phyloP scores from a whole-genome alignment of 2,888 invertebrate genomes.

The Parasteatoda lunata region DNA sequence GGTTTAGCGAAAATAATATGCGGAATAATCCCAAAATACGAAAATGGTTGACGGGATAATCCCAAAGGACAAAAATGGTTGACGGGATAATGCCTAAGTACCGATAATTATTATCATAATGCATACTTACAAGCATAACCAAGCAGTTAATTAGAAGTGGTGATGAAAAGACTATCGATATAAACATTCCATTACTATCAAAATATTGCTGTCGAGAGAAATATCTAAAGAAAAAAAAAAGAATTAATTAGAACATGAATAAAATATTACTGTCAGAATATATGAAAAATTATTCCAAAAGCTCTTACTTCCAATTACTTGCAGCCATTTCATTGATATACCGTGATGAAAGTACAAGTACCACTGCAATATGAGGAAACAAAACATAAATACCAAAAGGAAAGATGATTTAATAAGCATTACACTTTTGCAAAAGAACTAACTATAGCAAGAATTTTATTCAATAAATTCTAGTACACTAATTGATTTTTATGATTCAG shows the following conservation, averaged over 20 bases:
- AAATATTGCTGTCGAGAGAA: slow-evolving; percentile 95
- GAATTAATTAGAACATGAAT: slow-evolving; percentile 7
- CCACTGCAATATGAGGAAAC: slow-evolving; percentile 79
- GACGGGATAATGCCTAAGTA: no score
- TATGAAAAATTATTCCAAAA: background rate
- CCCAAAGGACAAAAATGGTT: no score
- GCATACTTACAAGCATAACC: slow-evolving; percentile 89
- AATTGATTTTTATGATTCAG: no score
- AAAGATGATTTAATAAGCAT: no score
- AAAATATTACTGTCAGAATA: background rate
- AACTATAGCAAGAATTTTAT: no score
- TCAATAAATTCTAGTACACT: no score
- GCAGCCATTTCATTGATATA: slow-evolving; percentile 92
- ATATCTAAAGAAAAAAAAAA: slow-evolving; percentile 76
- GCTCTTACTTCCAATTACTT: slow-evolving; percentile 83
- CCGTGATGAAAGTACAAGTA: slow-evolving; percentile 91
- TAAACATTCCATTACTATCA: slow-evolving; percentile 93
- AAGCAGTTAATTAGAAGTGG: slow-evolving; percentile 93
- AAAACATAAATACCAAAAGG: no score
- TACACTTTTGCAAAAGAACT: no score
- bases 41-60: no score
- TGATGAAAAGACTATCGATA: slow-evolving; percentile 94
- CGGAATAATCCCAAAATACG: no score
- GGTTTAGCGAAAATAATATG: no score
- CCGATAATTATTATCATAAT: background rate